Conservation (phyloP, 2,797 vertebrate species). For the Numenius phaeopus region DNA sequence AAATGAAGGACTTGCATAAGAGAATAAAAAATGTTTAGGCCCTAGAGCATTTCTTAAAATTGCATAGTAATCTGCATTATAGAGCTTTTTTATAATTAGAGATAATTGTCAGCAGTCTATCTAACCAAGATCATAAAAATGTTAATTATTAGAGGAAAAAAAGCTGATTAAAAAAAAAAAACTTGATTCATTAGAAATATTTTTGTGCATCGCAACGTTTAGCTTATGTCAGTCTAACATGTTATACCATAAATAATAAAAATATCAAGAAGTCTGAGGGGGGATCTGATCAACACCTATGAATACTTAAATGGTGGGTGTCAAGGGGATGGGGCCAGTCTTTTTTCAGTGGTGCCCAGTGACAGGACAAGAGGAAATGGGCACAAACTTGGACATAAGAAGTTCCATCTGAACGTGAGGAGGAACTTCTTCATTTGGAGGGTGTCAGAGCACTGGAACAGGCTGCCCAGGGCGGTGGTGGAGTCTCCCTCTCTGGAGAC, state of each 20-base stretch:
- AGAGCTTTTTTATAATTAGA: not conserved
- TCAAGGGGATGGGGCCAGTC: too few species aligned
- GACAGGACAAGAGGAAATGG: too few species aligned
- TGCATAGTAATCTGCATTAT: not conserved
- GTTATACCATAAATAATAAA: not conserved
- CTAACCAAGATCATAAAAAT: not conserved
- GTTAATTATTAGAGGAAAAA: not conserved
- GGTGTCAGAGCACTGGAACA: too few species aligned
- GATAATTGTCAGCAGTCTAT: not conserved
- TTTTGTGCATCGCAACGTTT: not conserved
- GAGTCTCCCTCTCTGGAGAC: too few species aligned
- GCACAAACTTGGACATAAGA: too few species aligned
- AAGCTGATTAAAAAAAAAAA: not conserved
- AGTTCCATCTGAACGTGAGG: too few species aligned
- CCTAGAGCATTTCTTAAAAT: not conserved
- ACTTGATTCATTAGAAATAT: not conserved
- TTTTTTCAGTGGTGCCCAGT: too few species aligned
- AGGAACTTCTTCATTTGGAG: too few species aligned
- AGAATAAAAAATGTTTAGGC: not conserved
- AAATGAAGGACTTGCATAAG: not conserved
- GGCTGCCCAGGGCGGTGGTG: too few species aligned
- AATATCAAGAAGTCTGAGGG: not conserved
- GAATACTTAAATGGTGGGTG: too few species aligned
- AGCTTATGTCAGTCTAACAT: not conserved
- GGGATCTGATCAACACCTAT: too few species aligned